Percentiles rank a stretch among this genome's conserved stretches.
Evolutionary conservation across 2,888 invertebrate species (phyloP).

Genomic region (Lepidochrysops patricia): DNA sequence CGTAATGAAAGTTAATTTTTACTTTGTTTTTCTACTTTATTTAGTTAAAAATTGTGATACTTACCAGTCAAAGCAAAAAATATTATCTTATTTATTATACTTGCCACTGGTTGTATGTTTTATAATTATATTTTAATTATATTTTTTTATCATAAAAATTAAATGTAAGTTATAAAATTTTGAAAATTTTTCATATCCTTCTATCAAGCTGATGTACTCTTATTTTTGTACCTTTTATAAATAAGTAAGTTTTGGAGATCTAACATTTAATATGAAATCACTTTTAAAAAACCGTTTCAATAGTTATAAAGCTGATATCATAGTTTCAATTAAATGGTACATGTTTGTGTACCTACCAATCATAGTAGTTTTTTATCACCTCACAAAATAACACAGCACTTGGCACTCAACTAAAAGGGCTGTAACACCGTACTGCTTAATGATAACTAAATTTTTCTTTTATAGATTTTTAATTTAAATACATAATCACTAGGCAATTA

Average conservation of each 20-base stretch:
- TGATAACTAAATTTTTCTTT: conserved; percentile 14
- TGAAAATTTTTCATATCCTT: not conserved
- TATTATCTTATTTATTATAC: too few relatives aligned
- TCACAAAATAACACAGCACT: conserved; percentile 13
- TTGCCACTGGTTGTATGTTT: too few relatives aligned
- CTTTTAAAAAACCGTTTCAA: not conserved
- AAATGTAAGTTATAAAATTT: too few relatives aligned
- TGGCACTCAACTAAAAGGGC: conserved; percentile 14
- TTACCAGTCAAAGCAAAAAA: too few relatives aligned
- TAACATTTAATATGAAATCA: not conserved
- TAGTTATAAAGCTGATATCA: not conserved
- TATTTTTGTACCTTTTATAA: not conserved
- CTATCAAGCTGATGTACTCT: too few relatives aligned
- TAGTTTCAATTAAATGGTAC: not conserved
- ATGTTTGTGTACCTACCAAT: conserved; percentile 10
- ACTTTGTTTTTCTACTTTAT: not conserved
- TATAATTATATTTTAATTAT: not conserved
- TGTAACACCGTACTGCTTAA: conserved; percentile 5
- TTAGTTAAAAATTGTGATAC: not conserved
- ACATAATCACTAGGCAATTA: not conserved
- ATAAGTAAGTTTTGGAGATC: not conserved
- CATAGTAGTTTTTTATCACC: conserved; percentile 9
- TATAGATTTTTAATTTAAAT: conserved; percentile 15
- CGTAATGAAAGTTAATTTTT: not conserved
- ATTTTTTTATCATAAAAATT: not conserved